These are phyloP conservation scores for Apogon hyalosoma DNA, from an alignment of 2,797 vertebrate genomes.

Conservation along the genomic window DNA sequence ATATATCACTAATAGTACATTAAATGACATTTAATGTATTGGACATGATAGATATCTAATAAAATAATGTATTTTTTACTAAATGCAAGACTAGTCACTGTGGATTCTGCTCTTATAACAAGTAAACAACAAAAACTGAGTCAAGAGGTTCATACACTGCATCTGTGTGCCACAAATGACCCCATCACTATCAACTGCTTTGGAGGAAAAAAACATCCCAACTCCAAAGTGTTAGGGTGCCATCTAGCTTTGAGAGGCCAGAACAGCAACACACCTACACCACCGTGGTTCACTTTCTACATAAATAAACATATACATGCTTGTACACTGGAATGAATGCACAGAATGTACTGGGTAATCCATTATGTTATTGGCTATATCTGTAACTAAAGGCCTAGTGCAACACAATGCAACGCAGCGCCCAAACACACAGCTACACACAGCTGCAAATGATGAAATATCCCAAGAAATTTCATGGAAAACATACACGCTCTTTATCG, in stretches of 20 bases:
- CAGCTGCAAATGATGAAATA: slow-evolving; percentile 18
- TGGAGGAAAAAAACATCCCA: background rate
- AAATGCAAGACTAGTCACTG: background rate
- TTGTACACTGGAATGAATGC: too few relatives aligned
- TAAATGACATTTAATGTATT: background rate
- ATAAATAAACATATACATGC: too few relatives aligned
- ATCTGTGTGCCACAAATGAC: slow-evolving; percentile 7
- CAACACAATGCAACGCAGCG: background rate
- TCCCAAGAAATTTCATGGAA: background rate
- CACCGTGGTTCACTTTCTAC: too few relatives aligned
- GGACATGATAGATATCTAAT: too few relatives aligned
- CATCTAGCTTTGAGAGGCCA: slow-evolving; percentile 57
- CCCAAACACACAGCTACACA: background rate
- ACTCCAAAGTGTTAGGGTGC: slow-evolving; percentile 40
- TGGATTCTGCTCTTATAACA: background rate
- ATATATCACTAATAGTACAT: background rate
- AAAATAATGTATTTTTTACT: too few relatives aligned
- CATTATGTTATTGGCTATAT: slow-evolving; percentile 19
- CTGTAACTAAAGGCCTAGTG: slow-evolving; percentile 1
- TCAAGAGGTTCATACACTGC: slow-evolving; percentile 8
- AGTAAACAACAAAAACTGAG: background rate
- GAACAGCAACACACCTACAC: slow-evolving; percentile 30
- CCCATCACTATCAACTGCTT: background rate
- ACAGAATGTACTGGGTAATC: slow-evolving; percentile 7
- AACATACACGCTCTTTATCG: too few relatives aligned